Evolutionary conservation across 2,888 invertebrate species (phyloP), one percentile per base, ranked within the genome.

Genomic region (Caenorhabditis angaria): DNA sequence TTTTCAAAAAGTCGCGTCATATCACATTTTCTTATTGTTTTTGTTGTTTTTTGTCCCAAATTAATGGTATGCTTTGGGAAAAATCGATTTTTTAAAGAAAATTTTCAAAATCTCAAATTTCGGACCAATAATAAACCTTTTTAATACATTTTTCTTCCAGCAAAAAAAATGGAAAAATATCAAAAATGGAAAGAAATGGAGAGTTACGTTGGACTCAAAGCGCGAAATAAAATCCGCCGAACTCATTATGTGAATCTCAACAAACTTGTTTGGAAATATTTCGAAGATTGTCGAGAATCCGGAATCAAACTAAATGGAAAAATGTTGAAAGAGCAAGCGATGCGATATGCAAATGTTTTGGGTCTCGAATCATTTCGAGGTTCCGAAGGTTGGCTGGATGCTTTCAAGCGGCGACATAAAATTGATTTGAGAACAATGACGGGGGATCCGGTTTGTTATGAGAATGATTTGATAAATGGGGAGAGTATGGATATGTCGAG

Each of bases 311-410:
- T 81, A 22, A 80, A 78, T 50, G 79, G 79, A 2, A 75, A 80
- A 27, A 56, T 71, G 53, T 65, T 81, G 55, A 77, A 77, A 57
- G 79, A 81, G 56, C 75, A 79, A 25, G 81, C 79, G 35, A 75
- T 79, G 74, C 41, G 66, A 54, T 70, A 76, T 47, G 79, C 79
- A 3, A 66, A 29, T 29, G 71, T 77, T 25, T 64, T 81, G 47
- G 81, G 78, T 3, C 71, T 79, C 27, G 63, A 70, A 35, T 58
- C 68, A 18, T 82, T 82, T 71, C 76, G 78, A 20, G 80, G 77
- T 32, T 79, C 79, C 2, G 82, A 82, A 67, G 80, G 82, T 10
- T 82, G 82, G 82, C 65, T 81, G 48, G 79, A 82, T 56, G 73
- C 78, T 0, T 81, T 82, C 72, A 82, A 82, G 63, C 63, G 78